Evolutionary conservation across 2,797 vertebrate species (phyloP), one percentile per base, ranked within the genome.

Genomic region (Fringilla coelebs): DNA sequence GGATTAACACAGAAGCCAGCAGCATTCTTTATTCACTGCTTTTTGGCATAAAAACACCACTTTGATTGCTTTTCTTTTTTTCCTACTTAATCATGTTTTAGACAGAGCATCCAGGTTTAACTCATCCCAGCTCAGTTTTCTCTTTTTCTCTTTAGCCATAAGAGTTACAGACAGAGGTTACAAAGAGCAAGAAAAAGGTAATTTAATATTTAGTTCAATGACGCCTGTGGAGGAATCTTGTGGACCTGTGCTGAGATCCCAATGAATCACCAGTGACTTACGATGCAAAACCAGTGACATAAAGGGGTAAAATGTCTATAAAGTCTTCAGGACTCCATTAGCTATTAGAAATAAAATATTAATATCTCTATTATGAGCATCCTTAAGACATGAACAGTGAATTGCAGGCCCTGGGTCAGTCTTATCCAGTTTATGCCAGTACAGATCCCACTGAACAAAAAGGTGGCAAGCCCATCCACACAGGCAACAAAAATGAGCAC

Each of bases 1-100:
- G 89, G 95, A 94, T 96, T 96, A 93, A 96, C 88, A 93, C 43
- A 91, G 76, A 96, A 94, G 74, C 74, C 83, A 93, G 67, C 34
- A 94, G 57, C 49, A 62, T 82, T 73, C 74, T 80, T 90, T 91
- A 82, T 86, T 90, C 19, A 3, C 63, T 54, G 49, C 60, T 91
- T 91, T 93, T 81, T 94, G 88, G 88, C 83, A 90, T 85, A 77
- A 87, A 94, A 93, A 62, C n/a, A 91, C 83, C 57, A 62, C 68
- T 96, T 80, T 72, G 89, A 89, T 87, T 91, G 67, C 74, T 87
- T 75, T 88, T 65, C 43, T 78, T 86, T 90, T 85, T 58, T 91
- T 79, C 21, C 71, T 87, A 79, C 49, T 93, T 94, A 96, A 95
- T 91, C 77, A 58, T 79, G 21, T 85, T 93, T 93, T 75, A 94